phyloP scores from a whole-genome alignment of 2,888 invertebrate species.

The Ophioninae sp. region DNA sequence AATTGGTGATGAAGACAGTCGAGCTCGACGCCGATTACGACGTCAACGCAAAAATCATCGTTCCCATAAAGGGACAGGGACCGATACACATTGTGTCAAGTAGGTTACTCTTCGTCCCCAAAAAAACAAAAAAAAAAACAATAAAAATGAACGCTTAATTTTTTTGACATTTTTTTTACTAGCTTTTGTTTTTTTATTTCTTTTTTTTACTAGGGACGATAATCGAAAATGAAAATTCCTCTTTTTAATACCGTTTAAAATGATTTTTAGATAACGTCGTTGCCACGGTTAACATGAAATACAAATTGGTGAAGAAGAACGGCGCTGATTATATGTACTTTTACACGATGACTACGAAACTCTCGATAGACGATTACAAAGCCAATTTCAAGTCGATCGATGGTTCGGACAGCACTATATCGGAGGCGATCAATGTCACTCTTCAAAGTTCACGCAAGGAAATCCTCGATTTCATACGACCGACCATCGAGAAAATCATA shows the following conservation, averaged over 20 bases:
- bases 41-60: constrained; percentile 72
- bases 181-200: neutral
- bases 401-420: constrained; percentile 65
- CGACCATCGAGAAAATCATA: constrained; percentile 76
- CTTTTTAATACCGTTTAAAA: neutral
- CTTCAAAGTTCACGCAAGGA: constrained; percentile 74
- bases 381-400: constrained; percentile 65
- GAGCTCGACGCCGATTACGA: constrained; percentile 70
- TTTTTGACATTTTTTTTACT: neutral
- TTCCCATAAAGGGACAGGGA: constrained; percentile 73
- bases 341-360: constrained; percentile 68
- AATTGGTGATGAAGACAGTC: constrained; percentile 61
- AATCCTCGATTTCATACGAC: constrained; percentile 74
- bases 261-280: constrained; percentile 65
- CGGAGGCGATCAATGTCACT: constrained; percentile 68
- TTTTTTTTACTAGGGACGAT: neutral
- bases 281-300: constrained; percentile 58
- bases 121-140: neutral
- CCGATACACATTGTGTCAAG: constrained; percentile 69
- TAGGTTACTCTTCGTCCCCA: constrained; percentile 49
- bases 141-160: neutral
- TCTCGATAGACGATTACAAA: constrained; percentile 68
- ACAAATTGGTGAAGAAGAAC: constrained; percentile 62
- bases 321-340: constrained; percentile 69
- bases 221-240: neutral